Percentiles rank a stretch among this genome's conserved stretches.
Evolutionary conservation across 2,888 invertebrate genomes (phyloP).

Genomic region (Odontothrips loti): DNA sequence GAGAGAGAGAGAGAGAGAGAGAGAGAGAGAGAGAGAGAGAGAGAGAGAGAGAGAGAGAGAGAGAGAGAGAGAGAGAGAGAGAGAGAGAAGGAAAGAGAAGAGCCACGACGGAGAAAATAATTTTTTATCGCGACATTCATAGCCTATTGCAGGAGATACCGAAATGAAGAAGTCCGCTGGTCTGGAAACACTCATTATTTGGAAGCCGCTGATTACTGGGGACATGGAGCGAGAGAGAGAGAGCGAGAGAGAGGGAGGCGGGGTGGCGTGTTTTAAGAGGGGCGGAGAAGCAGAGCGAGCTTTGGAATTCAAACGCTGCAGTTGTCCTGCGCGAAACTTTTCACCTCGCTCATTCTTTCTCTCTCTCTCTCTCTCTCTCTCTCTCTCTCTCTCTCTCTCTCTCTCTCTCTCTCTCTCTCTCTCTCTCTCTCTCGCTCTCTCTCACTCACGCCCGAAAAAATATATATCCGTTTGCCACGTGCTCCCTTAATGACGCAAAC

Average conservation of each 20-base stretch:
- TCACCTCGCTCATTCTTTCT: too few species aligned
- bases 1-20: not conserved
- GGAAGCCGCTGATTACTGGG: not conserved
- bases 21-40: not conserved
- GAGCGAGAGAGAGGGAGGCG: not conserved
- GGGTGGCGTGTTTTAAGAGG: too few species aligned
- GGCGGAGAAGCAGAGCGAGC: too few species aligned
- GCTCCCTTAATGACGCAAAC: not conserved
- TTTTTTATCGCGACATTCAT: too few species aligned
- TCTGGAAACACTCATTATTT: conserved; percentile 1
- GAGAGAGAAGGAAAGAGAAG: not conserved
- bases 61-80: not conserved
- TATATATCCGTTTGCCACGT: conserved; percentile 24
- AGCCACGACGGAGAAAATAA: not conserved
- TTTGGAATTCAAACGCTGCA: too few species aligned
- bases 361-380: too few species aligned
- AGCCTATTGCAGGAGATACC: too few species aligned
- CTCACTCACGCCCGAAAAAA: not conserved
- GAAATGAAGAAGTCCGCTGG: not conserved
- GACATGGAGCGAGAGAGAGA: not conserved
- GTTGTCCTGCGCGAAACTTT: too few species aligned
- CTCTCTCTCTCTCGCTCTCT: not conserved
- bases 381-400: too few species aligned
- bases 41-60: not conserved
- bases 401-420: not conserved